These are phyloP conservation scores for Tapirus indicus DNA, from an alignment of 2,797 vertebrate species.

Conservation along the genomic window DNA sequence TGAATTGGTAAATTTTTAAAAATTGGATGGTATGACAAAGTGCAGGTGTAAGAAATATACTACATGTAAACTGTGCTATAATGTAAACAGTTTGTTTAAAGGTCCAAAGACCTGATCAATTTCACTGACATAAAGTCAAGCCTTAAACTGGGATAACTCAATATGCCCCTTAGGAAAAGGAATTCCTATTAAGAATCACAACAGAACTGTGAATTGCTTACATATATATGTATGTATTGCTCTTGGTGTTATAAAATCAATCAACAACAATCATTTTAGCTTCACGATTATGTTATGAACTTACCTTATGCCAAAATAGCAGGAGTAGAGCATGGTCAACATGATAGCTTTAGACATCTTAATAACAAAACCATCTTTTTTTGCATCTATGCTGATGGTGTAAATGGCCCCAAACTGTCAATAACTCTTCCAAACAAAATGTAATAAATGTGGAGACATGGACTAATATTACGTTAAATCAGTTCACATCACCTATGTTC, in stretches of 20 bases:
- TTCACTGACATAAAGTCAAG: conserved; percentile 12
- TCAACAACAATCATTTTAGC: conserved; percentile 13
- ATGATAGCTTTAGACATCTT: neutral
- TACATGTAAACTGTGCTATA: neutral
- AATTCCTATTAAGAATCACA: neutral
- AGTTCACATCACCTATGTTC: neutral
- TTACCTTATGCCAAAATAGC: conserved; percentile 38
- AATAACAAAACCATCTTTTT: conserved; percentile 36
- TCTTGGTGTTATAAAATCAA: neutral
- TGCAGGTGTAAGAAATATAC: neutral
- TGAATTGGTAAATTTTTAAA: neutral
- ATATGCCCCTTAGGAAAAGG: neutral
- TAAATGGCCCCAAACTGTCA: neutral
- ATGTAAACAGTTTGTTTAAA: neutral
- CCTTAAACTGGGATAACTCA: neutral
- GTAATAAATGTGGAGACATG: conserved; percentile 6
- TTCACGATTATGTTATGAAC: neutral
- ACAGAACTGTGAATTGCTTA: neutral
- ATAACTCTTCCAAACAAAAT: conserved; percentile 39
- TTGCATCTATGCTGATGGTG: neutral
- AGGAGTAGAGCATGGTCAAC: neutral
- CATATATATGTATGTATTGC: neutral
- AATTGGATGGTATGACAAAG: neutral
- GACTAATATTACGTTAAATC: conserved; percentile 5
- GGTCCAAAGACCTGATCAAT: neutral